Percentiles rank a stretch among this genome's conserved stretches.
These are phyloP conservation scores for Odobenus rosmarus DNA, from an alignment of 2,113 vertebrate species.

Conservation along the genomic window DNA sequence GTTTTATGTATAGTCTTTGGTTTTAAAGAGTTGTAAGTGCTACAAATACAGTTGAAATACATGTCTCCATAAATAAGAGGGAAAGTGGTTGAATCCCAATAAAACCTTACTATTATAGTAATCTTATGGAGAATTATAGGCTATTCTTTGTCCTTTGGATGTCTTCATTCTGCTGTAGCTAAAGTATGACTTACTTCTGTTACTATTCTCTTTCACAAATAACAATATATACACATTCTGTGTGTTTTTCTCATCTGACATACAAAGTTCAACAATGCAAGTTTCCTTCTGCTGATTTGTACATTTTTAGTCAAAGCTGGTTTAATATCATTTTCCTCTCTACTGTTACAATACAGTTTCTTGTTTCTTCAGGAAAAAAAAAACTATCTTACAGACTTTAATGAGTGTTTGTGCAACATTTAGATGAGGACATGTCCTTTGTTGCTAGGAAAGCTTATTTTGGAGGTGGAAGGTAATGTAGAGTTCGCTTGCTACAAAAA, in stretches of 20 bases:
- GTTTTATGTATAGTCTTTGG: constrained; percentile 52
- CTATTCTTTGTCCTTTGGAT: not conserved
- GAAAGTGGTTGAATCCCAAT: constrained; percentile 44
- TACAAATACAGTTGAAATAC: constrained; percentile 56
- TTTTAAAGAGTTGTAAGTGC: constrained; percentile 58
- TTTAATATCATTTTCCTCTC: constrained; percentile 34
- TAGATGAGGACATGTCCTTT: not conserved
- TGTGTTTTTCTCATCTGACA: constrained; percentile 2
- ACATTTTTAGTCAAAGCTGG: not conserved
- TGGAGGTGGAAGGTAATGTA: not conserved
- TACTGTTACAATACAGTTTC: not conserved
- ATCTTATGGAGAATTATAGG: constrained; percentile 44
- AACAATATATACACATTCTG: not conserved
- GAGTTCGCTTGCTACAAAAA: not conserved
- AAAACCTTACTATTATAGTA: constrained; percentile 31
- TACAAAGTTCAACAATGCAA: not conserved
- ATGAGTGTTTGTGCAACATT: not conserved
- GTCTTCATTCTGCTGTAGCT: not conserved
- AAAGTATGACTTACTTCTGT: constrained; percentile 45
- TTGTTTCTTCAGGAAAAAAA: not conserved
- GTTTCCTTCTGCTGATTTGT: not conserved
- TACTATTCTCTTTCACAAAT: constrained; percentile 24
- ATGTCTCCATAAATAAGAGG: constrained; percentile 48
- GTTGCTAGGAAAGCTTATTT: constrained; percentile 18
- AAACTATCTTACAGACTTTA: not conserved